Evolutionary conservation across 1,140 invertebrate genomes (phyloP), one percentile per base, ranked within the genome.

Genomic region (Nylanderia fulva): DNA sequence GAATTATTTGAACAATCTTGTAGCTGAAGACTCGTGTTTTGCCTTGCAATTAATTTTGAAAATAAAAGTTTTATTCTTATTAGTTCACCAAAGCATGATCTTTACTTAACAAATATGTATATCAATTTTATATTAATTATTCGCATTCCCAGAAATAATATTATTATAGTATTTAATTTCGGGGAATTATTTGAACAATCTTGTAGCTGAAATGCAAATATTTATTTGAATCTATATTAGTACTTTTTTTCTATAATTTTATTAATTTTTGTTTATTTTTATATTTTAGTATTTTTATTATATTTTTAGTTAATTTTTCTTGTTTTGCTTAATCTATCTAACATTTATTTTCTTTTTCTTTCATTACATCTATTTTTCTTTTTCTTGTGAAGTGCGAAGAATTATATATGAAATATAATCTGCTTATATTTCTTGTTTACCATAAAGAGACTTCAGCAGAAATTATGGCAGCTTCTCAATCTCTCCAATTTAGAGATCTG

Each of bases 381-480:
- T 9, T 3, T 36, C 15, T n/a, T 11, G 18, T 11, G 2, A 4
- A 21, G 27, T 0, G 42, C 21, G 56, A 77, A 36, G 33, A 79
- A 9, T 68, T 68, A 52, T n/a, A n/a, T n/a, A n/a, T 68, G 48
- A 21, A 39, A 68, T 54, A 66, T 68, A 68, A 79, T 56, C 21
- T 79, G 33, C 29, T 79, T 68, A 68, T 56, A 48, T 83, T 8
- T 83, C 33, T 52, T 48, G 58, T 75, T 83, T 83, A 52, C 15
- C 21, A 39, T 54, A 54, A 68, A 54, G 33, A 21, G 3, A 63
- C 15, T 52, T n/a, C 21, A 56, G 13, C 4, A 79, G 15, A 15
- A 79, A 66, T 66, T 79, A 66, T 54, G 63, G n/a, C 9, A 6
- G 15, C 21, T n/a, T 54, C 63, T 79, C 33, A 56, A 79, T 68